Evolutionary conservation across 2,113 vertebrate genomes (phyloP).

Genomic region (Xenopus borealis): DNA sequence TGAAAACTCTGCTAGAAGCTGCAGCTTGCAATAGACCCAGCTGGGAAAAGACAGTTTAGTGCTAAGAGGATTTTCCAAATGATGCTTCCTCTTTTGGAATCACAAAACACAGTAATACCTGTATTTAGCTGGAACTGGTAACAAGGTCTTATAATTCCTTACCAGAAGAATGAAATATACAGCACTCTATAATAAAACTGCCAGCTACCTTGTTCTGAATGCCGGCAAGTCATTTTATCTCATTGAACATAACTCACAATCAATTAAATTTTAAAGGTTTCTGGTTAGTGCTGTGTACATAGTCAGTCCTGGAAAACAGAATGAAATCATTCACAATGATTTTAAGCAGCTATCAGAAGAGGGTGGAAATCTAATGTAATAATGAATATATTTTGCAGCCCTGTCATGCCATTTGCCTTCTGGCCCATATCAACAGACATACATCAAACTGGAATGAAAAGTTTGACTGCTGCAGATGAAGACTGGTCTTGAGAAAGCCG

Average conservation of each 20-base stretch:
- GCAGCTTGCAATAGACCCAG: neutral
- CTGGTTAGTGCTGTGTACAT: slow-evolving; percentile 14
- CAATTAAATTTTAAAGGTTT: slow-evolving; percentile 13
- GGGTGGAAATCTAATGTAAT: slow-evolving; percentile 44
- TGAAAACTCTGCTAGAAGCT: neutral
- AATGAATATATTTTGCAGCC: slow-evolving; percentile 54
- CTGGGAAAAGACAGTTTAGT: slow-evolving; percentile 3
- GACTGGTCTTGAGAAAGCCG: slow-evolving; percentile 52
- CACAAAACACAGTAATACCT: neutral
- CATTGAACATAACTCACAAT: slow-evolving; percentile 3
- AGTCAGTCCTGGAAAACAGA: neutral
- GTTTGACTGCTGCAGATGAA: slow-evolving; percentile 57
- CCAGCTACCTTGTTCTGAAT: neutral
- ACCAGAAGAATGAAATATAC: neutral
- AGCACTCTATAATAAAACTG: neutral
- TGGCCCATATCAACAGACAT: slow-evolving; percentile 55
- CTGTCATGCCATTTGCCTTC: slow-evolving; percentile 50
- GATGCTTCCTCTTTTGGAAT: neutral
- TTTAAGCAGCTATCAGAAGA: slow-evolving; percentile 23
- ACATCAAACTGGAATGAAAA: slow-evolving; percentile 57
- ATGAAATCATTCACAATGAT: slow-evolving; percentile 26
- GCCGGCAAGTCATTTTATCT: neutral
- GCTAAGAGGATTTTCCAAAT: slow-evolving; percentile 12
- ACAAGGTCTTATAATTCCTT: neutral
- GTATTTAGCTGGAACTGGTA: neutral